Base-by-base conservation (phyloP, 2,888 invertebrate species). In the Ormyrus nitidulus region DNA sequence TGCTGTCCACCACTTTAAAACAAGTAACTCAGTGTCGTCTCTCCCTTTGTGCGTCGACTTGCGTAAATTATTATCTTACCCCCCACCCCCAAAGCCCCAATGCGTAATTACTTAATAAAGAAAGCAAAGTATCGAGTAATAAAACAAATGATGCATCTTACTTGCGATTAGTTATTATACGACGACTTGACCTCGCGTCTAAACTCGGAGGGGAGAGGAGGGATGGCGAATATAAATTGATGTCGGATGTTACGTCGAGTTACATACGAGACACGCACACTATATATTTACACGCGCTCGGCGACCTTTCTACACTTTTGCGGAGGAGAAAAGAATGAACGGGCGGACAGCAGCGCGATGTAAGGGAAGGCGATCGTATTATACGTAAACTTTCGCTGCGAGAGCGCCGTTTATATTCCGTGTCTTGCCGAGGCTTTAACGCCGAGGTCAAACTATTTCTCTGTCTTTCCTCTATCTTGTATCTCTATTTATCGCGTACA, bases 381-480 rank as follows among this genome's bases (percentile, higher is more conserved):
- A 19, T 59, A 13, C 10, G 10, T 62, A 62, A 62, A 62, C 10
- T 44, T 73, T 13, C 62, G 73, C 73, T 61, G 73, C 73, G 56
- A 48, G 64, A 51, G 65, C 53, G 34, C 34, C 34, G 73, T 61
- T 61, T 71, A 34, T 34, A 34, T 34, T 34, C 34, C 4, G 34
- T 34, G 51, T 71, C 6, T 71, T n/a, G 44, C 51, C 64, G 70
- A 48, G 48, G 58, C 49, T 58, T 58, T 46, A n/a, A 44, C 53
- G 72, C 51, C 49, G 61, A 62, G 44, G 65, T 82, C 80, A 82
- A 80, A 80, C 79, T 83, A 82, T 84, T 83, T 83, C 83, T 83
- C 81, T 83, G 81, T 82, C 80, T 83, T 83, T 81, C 82, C 79
- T 82, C 81, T 81, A 76, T 72, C 80, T 69, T 77, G 51, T 66